These are phyloP conservation scores for Dendropsophus ebraccatus DNA, from an alignment of 2,113 vertebrate species.

Conservation along the genomic window DNA sequence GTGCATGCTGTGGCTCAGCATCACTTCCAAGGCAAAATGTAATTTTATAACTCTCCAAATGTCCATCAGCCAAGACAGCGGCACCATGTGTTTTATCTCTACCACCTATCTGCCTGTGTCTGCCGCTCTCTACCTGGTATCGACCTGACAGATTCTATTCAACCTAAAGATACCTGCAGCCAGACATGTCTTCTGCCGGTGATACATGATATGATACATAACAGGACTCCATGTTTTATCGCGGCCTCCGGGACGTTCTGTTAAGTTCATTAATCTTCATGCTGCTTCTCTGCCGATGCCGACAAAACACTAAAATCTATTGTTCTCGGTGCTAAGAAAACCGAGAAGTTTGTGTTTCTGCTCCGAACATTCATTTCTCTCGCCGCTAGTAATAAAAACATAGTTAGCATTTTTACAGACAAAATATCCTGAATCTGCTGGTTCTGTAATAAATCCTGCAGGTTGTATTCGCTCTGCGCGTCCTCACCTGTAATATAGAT, in stretches of 20 bases:
- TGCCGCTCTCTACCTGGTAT: too few species aligned
- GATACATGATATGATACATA: too few species aligned
- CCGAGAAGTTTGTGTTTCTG: slow-evolving; percentile 23
- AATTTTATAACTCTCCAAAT: too few species aligned
- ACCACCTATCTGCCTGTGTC: too few species aligned
- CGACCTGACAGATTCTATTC: too few species aligned
- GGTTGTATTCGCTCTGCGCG: slow-evolving; percentile 17
- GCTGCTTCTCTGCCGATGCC: slow-evolving; percentile 7
- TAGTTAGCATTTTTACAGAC: slow-evolving; percentile 49
- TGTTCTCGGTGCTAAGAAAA: slow-evolving; percentile 19
- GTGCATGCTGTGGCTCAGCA: too few species aligned
- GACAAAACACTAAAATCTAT: slow-evolving; percentile 34
- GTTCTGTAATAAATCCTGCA: slow-evolving; percentile 41
- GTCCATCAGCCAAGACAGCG: too few species aligned
- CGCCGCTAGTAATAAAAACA: slow-evolving; percentile 45
- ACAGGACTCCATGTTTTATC: too few species aligned
- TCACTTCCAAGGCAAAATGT: too few species aligned
- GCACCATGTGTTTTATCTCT: too few species aligned
- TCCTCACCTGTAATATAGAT: slow-evolving; percentile 43
- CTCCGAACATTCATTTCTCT: slow-evolving; percentile 47
- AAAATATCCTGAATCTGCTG: slow-evolving; percentile 35
- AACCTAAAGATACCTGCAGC: not conserved
- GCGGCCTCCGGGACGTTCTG: not conserved
- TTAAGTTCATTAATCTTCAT: slow-evolving; percentile 12
- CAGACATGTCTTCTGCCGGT: not conserved